Evolutionary conservation across 2,888 invertebrate species (phyloP).

Genomic region (Meandrusa payeni): DNA sequence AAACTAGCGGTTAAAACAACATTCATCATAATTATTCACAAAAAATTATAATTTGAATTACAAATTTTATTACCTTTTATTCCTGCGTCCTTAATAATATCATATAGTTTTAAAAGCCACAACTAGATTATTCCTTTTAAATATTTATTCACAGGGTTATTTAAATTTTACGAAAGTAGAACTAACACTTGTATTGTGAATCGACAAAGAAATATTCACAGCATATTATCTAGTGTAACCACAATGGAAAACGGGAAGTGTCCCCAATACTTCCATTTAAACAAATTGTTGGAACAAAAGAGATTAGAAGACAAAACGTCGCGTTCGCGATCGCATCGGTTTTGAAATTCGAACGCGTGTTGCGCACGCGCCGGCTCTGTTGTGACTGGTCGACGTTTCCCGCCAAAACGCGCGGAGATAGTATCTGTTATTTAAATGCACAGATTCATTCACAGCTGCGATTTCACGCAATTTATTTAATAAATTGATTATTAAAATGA

Average conservation of each 20-base stretch:
- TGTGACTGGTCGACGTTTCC: constrained; percentile 67
- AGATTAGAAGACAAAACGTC: constrained; percentile 69
- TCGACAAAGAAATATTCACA: constrained; percentile 71
- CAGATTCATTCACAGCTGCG: constrained; percentile 57
- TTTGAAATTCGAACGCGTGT: constrained; percentile 64
- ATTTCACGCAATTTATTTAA: constrained; percentile 8
- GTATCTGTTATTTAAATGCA: constrained; percentile 45
- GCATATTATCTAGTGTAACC: constrained; percentile 63
- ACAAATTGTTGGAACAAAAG: constrained; percentile 56
- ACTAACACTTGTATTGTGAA: constrained; percentile 71
- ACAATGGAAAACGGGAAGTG: constrained; percentile 71
- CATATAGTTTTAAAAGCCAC: constrained; percentile 18
- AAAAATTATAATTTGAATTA: too few species aligned
- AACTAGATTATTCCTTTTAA: constrained; percentile 24
- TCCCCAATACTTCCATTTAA: constrained; percentile 74
- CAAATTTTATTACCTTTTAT: constrained; percentile 28
- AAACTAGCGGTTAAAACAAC: too few species aligned
- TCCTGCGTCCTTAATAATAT: constrained; percentile 4
- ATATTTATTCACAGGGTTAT: constrained; percentile 52
- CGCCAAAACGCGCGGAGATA: constrained; percentile 69
- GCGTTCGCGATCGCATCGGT: constrained; percentile 69
- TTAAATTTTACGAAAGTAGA: constrained; percentile 68
- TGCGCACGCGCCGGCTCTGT: constrained; percentile 70
- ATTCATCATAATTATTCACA: too few species aligned
- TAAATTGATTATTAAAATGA: too few species aligned